Conservation (phyloP, 2,797 vertebrate genomes). For the Xiphorhynchus erythropygius region DNA sequence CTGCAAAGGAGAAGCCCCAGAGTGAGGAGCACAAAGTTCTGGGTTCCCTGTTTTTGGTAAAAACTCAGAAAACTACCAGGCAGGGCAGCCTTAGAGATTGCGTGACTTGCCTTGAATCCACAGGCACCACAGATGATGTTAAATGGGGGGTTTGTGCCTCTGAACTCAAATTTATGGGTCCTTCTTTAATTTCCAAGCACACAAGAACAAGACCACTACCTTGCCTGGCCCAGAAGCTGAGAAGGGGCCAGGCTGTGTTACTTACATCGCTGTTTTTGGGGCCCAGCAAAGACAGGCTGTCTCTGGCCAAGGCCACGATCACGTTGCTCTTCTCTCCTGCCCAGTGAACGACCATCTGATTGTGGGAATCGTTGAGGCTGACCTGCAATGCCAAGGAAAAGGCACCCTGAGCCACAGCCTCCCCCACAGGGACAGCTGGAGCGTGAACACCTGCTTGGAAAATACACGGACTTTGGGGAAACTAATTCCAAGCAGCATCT, state of each 20-base stretch:
- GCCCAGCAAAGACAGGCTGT: conserved; percentile 85
- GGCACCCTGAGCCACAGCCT: background rate
- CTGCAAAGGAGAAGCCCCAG: conserved; percentile 68
- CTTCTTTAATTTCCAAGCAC: background rate
- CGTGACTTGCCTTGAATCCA: rapidly evolving
- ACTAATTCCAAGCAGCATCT: background rate
- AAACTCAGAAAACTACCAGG: background rate
- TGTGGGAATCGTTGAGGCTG: conserved; percentile 95
- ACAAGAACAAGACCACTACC: rapidly evolving
- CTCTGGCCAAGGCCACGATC: conserved; percentile 93
- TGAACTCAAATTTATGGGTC: background rate
- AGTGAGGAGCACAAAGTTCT: background rate
- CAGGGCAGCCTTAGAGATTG: background rate
- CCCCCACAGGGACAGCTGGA: rapidly evolving
- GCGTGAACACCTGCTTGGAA: rapidly evolving
- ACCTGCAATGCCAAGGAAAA: conserved; percentile 78
- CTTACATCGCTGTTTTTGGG: conserved; percentile 92
- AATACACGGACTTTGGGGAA: rapidly evolving
- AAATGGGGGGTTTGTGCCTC: background rate
- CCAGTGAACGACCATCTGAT: conserved; percentile 99
- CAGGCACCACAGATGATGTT: background rate
- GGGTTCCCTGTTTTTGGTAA: background rate
- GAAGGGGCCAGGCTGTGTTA: background rate
- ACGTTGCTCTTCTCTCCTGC: conserved; percentile 96
- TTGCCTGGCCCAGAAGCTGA: background rate